Percentiles rank a stretch among this genome's conserved stretches.
Conservation (phyloP, 2,113 vertebrate species). For the Phycodurus eques region DNA sequence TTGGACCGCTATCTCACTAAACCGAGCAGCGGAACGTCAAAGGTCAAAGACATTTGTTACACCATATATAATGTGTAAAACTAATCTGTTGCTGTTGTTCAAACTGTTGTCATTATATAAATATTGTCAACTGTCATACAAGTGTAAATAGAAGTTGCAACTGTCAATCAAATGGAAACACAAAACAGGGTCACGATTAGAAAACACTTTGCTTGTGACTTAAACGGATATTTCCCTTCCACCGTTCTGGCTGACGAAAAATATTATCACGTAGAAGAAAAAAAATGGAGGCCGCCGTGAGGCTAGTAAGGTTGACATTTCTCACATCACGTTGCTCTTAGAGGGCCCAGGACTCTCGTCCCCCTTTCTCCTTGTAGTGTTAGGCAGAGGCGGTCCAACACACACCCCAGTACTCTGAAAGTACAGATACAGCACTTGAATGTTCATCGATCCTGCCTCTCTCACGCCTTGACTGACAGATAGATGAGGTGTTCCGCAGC, state of each 20-base stretch:
- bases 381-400: constrained; percentile 40
- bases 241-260: neutral
- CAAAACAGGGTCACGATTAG: neutral
- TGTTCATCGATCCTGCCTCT: constrained; percentile 35
- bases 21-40: too few relatives aligned
- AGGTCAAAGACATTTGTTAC: too few relatives aligned
- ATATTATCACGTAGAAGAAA: neutral
- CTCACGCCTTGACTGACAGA: constrained; percentile 42
- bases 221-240: neutral
- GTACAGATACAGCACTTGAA: constrained; percentile 34
- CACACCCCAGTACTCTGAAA: constrained; percentile 18
- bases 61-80: too few relatives aligned
- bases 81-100: too few relatives aligned
- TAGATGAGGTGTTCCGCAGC: constrained; percentile 49
- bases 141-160: too few relatives aligned
- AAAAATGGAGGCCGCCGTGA: neutral
- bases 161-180: too few relatives aligned
- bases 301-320: constrained; percentile 33
- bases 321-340: constrained; percentile 29
- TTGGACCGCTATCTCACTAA: too few relatives aligned
- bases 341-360: constrained; percentile 37
- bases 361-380: constrained; percentile 30
- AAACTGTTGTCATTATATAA: too few relatives aligned
- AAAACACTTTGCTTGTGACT: neutral
- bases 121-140: too few relatives aligned